Evolutionary conservation across 2,797 vertebrate species (phyloP), one percentile per base, ranked within the genome.

Genomic region (Craterocephalus amniculus): DNA sequence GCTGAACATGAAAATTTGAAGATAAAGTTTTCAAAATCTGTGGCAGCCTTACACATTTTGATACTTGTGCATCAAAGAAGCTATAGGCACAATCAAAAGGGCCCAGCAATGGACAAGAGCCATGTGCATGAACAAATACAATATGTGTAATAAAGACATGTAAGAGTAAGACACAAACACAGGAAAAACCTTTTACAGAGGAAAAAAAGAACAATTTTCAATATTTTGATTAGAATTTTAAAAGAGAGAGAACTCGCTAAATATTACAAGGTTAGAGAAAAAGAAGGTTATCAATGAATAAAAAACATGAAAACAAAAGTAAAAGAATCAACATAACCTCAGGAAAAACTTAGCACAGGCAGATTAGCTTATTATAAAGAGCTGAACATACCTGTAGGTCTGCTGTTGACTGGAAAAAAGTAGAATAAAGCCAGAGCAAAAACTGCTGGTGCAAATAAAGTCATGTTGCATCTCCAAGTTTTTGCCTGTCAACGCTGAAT

Each of bases 321-420:
- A 20, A 56, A 45, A 26, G 1, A 36, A 16, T 65, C 16, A 2
- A 12, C 2, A 9, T 20, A 18, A 16, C 6, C 3, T 16, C 18
- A 58, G 24, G 29, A 60, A 29, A 9, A 72, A 60, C 58, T 36
- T 34, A 71, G 12, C 29, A 52, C 4, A 60, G 24, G 27, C 27
- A 63, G 43, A 16, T 57, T 55, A 31, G 32, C 5, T 63, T 72
- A 49, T 32, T 79, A 60, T 20, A 11, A 69, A 67, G 52, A 32
- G 38, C 2, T 58, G 29, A 20, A 16, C 79, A 74, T 87, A 94
- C 93, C 91, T 74, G 78, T 29, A 0, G 74, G 72, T 32, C 48
- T 68, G 80, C 76, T 76, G 31, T 72, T 45, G 67, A 90, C 77
- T 7, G 58, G 56, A 12, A 52, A 36, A 35, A 78, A 36, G 40